Base-by-base conservation (phyloP, 2,113 vertebrate genomes). In the Dipodomys ordii region DNA sequence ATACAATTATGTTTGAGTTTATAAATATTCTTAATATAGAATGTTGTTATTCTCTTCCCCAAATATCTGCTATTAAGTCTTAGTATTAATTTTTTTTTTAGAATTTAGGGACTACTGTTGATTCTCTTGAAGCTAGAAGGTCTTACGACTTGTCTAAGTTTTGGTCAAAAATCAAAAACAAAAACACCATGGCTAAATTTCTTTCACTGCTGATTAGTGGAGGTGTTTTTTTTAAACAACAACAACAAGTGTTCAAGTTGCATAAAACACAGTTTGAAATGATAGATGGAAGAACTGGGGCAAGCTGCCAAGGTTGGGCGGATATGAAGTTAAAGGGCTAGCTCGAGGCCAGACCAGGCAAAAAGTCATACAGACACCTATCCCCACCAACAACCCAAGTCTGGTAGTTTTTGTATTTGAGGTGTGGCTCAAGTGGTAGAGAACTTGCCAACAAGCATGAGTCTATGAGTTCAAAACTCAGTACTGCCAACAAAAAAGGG, bases 71-170 rank as follows among this genome's bases (percentile, higher is more conserved):
- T 60, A 68, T 68, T 85, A 79, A 94, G 71, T 88, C 49, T 88
- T 68, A 8, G n/a, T 82, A 85, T 92, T 16, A 32, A 9, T 83
- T 72, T 73, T 35, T 83, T 81, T 73, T 35, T 83, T 81, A 46
- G 67, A 57, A 88, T 72, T 64, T 71, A 76, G 62, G 62, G 62
- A 86, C 83, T 83, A 67, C 1, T 13, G 3, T 62, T 74, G 7
- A 46, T 81, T 96, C 23, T 30, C 32, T 92, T 4, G 83, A 80
- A 23, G 11, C 67, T 32, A 71, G 27, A 88, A 86, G 25, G 44
- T 88, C 49, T 88, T 83, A n/a, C 25, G 86, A 64, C 20, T 91
- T 74, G 12, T 78, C 89, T 88, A 32, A 44, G 92, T 83, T 90
- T 91, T 72, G 67, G 7, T 8, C 72, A 83, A 20, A 69, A 73